A percentile compares a stretch with the other conserved stretches of the same genome.
phyloP scores from a whole-genome alignment of 2,888 invertebrate species.

The Rugalucina vietnamica region DNA sequence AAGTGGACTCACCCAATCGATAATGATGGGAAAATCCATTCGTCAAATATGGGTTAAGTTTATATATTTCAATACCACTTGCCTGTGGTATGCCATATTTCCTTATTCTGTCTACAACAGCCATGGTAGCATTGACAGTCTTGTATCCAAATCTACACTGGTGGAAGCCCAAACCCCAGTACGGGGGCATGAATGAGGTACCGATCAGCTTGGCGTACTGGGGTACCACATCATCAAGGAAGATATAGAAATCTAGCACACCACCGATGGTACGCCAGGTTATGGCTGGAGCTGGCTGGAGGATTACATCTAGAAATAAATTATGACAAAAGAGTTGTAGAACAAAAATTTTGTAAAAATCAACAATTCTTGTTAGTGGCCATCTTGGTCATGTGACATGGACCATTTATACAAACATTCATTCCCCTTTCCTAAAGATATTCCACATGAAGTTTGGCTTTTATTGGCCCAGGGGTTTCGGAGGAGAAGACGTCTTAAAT shows the following conservation, averaged over 20 bases:
- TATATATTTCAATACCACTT: too few species aligned
- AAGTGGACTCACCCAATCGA: too few species aligned
- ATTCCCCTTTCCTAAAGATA: too few species aligned
- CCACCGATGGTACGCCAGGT: constrained; percentile 93
- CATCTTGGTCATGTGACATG: too few species aligned
- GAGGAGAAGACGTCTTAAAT: too few species aligned
- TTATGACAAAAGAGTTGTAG: neutral
- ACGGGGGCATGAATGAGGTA: constrained; percentile 77
- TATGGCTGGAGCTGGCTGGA: constrained; percentile 89
- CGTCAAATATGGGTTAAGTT: too few species aligned
- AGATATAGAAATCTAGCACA: constrained; percentile 90
- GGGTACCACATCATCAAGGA: constrained; percentile 87
- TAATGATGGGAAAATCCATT: too few species aligned
- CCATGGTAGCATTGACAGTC: constrained; percentile 68
- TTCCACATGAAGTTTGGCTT: too few species aligned
- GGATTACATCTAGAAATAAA: constrained; percentile 66
- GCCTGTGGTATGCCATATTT: constrained; percentile 73
- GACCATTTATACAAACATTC: too few species aligned
- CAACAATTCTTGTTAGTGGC: too few species aligned
- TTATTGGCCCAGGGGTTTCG: too few species aligned
- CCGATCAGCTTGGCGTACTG: constrained; percentile 77
- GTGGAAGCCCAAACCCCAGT: constrained; percentile 94
- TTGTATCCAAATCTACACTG: constrained; percentile 87
- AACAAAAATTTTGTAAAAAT: too few species aligned
- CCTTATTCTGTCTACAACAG: constrained; percentile 65